Conservation (phyloP, 1,140 invertebrate species). For the Armadillidium nasatum region DNA sequence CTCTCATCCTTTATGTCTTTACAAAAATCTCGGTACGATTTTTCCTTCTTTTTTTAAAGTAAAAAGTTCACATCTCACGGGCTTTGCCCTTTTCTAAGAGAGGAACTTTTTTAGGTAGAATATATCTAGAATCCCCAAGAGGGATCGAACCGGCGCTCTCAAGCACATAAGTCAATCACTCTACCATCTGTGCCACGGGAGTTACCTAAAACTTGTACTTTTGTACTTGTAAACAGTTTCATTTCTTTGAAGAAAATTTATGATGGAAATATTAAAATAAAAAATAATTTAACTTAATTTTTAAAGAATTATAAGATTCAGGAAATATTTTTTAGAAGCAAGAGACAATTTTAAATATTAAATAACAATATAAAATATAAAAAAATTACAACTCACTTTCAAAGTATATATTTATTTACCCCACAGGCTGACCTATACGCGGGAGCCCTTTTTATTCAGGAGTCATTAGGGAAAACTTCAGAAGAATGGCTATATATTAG, state of each 20-base stretch:
- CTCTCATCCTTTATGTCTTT: constrained; percentile 57
- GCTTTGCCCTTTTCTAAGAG: no score
- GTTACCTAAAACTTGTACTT: neutral
- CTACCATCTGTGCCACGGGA: neutral
- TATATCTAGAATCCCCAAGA: no score
- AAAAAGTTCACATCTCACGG: no score
- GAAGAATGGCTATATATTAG: constrained; percentile 51
- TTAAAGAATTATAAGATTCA: neutral
- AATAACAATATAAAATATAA: neutral
- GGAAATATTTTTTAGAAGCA: neutral
- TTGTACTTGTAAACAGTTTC: neutral
- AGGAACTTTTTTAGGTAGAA: no score
- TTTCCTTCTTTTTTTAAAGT: neutral
- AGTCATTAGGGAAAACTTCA: constrained; percentile 37
- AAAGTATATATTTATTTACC: neutral
- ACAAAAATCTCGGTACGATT: constrained; percentile 59
- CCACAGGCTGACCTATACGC: constrained; percentile 56
- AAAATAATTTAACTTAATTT: neutral
- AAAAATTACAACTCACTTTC: neutral
- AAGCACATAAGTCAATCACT: no score
- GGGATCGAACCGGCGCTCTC: no score
- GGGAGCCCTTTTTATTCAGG: constrained; percentile 55
- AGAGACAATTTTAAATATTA: neutral
- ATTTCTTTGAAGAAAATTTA: neutral
- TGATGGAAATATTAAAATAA: neutral